phyloP scores from a whole-genome alignment of 2,888 invertebrate species.

The Megalurothrips usitatus region DNA sequence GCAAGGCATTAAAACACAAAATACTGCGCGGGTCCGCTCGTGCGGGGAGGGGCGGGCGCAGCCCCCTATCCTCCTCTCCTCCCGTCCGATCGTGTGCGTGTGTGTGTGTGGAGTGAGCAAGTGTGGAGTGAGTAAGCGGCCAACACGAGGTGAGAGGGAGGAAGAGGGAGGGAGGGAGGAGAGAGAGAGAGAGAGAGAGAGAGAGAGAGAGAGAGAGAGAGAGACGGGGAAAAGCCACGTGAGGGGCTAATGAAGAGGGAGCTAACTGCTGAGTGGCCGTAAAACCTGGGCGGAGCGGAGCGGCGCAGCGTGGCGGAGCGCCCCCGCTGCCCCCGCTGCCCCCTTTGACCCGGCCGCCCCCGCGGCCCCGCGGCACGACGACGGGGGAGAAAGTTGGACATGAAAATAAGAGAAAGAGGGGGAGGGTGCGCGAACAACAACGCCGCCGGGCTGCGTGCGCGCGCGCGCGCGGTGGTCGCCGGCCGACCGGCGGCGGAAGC shows the following conservation, averaged over 20 bases:
- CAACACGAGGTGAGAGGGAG: no score
- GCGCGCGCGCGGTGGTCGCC: background rate
- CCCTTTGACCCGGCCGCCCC: no score
- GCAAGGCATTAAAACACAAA: no score
- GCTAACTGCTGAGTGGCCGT: slow-evolving; percentile 19
- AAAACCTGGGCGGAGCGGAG: background rate
- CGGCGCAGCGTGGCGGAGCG: no score
- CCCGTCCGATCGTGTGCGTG: no score
- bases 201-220: background rate
- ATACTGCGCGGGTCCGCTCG: no score
- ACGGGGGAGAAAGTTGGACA: background rate
- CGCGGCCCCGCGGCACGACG: background rate
- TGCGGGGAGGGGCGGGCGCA: no score
- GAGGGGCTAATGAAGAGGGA: slow-evolving; percentile 6
- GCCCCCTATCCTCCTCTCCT: no score
- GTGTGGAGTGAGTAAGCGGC: no score
- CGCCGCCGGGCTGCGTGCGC: background rate
- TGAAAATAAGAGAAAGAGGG: slow-evolving; percentile 12
- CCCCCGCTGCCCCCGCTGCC: no score
- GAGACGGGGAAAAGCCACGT: background rate
- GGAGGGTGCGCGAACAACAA: background rate
- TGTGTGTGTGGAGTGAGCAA: no score
- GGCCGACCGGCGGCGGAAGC: background rate
- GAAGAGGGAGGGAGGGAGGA: background rate
- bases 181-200: background rate